Evolutionary conservation across 1,140 invertebrate species (phyloP), one percentile per base, ranked within the genome.

Genomic region (Drosophila kanapiae): DNA sequence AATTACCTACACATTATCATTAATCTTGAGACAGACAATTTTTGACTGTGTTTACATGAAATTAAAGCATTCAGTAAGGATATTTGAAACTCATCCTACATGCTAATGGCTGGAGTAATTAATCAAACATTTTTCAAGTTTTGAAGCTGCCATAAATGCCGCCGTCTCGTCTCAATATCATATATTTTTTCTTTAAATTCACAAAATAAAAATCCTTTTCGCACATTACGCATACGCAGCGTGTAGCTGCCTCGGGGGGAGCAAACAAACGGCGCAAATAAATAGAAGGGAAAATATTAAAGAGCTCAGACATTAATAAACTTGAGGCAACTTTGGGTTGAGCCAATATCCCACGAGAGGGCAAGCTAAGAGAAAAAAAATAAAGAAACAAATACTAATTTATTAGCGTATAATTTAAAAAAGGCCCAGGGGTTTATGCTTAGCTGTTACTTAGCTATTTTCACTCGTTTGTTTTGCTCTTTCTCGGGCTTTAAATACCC

Each of bases 401-500:
- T 78, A 85, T 81, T 62, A 64, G 68, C 62, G 57, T 60, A 85
- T 84, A 84, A 84, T 84, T 74, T 76, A 59, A 53, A 87, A 23
- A 75, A 67, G 45, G 60, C 83, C 83, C 83, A 70, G 67, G 83
- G 84, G 83, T 74, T 87, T 80, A 71, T 78, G 63, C 65, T 54
- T 60, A 51, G 65, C 61, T 67, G 58, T 49, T 74, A 40, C 61
- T 63, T 51, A 33, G 58, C 62, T 62, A 65, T 61, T 54, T 71
- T 29, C 38, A 33, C 63, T 37, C 35, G 33, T 33, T 54, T 40
- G n/a, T 33, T 59, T 8, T 37, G 29, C 47, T 64, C 76, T 48
- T 57, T 43, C 43, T 62, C 27, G 37, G 33, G 40, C 16, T 31
- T 60, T 38, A 49, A 72, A 60, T 49, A 54, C 49, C 49, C 70